Base-by-base conservation (phyloP, 2,113 vertebrate species). In the Tichodroma muraria region DNA sequence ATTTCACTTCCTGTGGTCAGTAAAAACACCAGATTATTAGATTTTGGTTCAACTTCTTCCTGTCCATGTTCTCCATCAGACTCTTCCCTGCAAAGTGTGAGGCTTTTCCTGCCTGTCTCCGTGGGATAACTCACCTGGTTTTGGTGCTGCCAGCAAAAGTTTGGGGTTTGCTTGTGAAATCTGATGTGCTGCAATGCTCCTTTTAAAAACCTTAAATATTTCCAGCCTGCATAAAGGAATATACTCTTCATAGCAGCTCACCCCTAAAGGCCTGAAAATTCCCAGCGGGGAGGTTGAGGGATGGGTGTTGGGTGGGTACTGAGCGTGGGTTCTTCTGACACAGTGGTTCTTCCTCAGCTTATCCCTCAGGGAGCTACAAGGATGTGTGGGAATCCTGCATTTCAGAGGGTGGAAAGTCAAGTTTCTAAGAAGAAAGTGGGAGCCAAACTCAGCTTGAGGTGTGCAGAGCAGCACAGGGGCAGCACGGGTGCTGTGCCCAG, bases 401-500 rank as follows among this genome's bases (percentile, higher is more conserved):
- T 37, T 16, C 19, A 69, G 65, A 65, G 49, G 42, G 10, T 37
- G 33, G 42, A 57, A 85, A 90, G 15, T 5, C 35, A 37, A 8
- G 38, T 37, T 31, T 54, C 27, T 25, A 7, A 52, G 47, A 52
- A 70, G 64, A 31, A 84, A 70, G 7, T 17, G 22, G 37, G 56
- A 70, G 27, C n/a, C 64, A 40, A n/a, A 11, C 31, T 44, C 15
- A 11, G 7, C 3, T 5, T 1, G 45, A 35, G 69, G 33, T 8
- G 44, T 31, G 25, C 19, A 33, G 38, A 50, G 24, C 9, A 42
- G 63, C 6, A 2, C 40, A 6, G 77, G 44, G 56, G 21, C 49
- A 72, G 44, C 47, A 3, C 0, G 2, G 37, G 19, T 2, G 33
- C 37, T 0, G 1, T 21, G 17, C n/a, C 52, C 38, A 31, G 38